Evolutionary conservation across 2,888 invertebrate species (phyloP).

Genomic region (Drosophila merina): DNA sequence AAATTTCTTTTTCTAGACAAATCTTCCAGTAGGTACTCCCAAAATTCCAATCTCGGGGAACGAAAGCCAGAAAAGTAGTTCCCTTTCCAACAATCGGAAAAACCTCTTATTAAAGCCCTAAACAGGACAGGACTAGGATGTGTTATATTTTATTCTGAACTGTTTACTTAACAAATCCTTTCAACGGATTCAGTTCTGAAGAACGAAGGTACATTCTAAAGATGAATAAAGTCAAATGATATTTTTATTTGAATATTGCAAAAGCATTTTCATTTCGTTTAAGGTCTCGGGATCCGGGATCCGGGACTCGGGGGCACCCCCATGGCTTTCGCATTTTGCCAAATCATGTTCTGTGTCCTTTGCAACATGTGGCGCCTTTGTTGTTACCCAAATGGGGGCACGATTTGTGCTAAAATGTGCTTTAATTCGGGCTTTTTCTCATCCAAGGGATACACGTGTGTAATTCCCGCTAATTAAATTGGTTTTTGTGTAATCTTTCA

Average conservation of each 20-base stretch:
- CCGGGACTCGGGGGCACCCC: not conserved
- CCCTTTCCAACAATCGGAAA: not conserved
- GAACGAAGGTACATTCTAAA: not conserved
- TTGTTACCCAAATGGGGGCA: not conserved
- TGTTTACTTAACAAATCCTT: not conserved
- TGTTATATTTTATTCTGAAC: not conserved
- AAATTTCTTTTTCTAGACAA: constrained; percentile 9
- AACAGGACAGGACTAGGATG: not conserved
- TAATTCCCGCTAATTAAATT: constrained; percentile 34
- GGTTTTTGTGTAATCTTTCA: constrained; percentile 30
- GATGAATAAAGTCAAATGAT: constrained; percentile 7
- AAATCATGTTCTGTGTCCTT: constrained; percentile 3
- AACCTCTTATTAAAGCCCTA: not conserved
- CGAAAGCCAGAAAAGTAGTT: too few relatives aligned
- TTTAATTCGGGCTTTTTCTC: constrained; percentile 24
- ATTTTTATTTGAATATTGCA: not conserved
- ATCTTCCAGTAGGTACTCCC: not conserved
- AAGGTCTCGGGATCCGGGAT: not conserved
- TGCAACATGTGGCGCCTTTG: constrained; percentile 25
- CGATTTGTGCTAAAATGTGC: constrained; percentile 1
- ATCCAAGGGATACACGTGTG: constrained; percentile 15
- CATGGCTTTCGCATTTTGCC: constrained; percentile 12
- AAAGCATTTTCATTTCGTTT: not conserved
- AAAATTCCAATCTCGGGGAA: constrained; percentile 3
- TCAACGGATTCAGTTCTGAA: too few relatives aligned